Evolutionary conservation across 2,888 invertebrate species (phyloP), one percentile per base, ranked within the genome.

Genomic region (Venusia cambrica): DNA sequence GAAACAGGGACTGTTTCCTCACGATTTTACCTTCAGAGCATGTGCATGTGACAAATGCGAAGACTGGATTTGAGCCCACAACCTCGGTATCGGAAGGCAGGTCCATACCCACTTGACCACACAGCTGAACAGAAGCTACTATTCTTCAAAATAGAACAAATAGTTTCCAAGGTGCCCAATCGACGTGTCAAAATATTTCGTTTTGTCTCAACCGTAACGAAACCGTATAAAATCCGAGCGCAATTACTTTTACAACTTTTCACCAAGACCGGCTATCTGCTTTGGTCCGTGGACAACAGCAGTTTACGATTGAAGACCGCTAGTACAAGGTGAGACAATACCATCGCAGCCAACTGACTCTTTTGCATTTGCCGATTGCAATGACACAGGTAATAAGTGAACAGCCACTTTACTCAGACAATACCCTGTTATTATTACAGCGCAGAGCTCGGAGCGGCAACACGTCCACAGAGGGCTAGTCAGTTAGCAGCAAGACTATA

Each of bases 221-320:
- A 43, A 27, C 24, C 19, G 31, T 33, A 34, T 42, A 30, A 24
- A 30, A 33, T 32, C 38, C 8, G 5, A 35, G 13, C 38, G 38
- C 38, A 40, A 42, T 42, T 24, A 33, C 11, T 26, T 40, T 48
- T 45, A 43, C 30, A 24, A 43, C 34, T 38, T 33, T 33, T 29
- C 16, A 15, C 30, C 17, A 11, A 24, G 13, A 18, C n/a, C 4
- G 4, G n/a, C 20, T 7, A 3, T 5, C 5, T 1, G 9, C 9
- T 29, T 12, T 9, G 10, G 6, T 8, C 10, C 19, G 2, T 5
- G 5, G 9, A 4, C 6, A n/a, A n/a, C n/a, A 16, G 5, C 12
- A 8, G 32, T 38, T 27, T 27, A 32, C 19, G 22, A 20, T 22
- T 11, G 7, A 17, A 14, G 24, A 22, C 22, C 17, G 12, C 34